Evolutionary conservation across 2,113 vertebrate genomes (phyloP).

Genomic region (Globicephala melas): DNA sequence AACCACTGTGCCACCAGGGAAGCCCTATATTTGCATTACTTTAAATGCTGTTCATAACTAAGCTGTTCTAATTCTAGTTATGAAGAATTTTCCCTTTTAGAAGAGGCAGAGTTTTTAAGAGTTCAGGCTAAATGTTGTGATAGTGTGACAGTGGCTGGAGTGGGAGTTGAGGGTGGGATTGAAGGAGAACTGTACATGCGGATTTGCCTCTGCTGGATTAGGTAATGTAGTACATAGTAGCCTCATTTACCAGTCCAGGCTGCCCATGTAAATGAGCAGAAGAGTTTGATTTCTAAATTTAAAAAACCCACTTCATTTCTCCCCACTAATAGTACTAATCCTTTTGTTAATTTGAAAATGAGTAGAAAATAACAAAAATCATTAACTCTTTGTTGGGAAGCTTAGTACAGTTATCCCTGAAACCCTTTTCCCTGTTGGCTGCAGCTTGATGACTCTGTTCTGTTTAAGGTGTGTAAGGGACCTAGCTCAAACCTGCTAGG

Average conservation of each 20-base stretch:
- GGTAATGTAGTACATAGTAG: fast-evolving
- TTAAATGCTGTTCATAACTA: background rate
- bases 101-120: background rate
- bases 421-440: background rate
- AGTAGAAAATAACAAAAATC: background rate
- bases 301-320: background rate
- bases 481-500: background rate
- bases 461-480: background rate
- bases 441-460: background rate
- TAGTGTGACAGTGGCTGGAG: background rate
- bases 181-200: too few relatives aligned
- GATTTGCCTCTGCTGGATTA: fast-evolving
- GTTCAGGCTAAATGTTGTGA: background rate
- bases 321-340: background rate
- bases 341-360: background rate
- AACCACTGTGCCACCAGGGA: too few relatives aligned
- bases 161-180: background rate
- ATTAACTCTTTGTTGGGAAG: background rate
- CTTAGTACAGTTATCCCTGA: background rate
- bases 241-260: background rate
- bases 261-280: background rate
- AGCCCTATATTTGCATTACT: background rate
- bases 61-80: background rate
- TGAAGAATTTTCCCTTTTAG: background rate
- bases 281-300: background rate